Evolutionary conservation across 1,140 invertebrate genomes (phyloP).

Genomic region (Anadara kagoshimensis): DNA sequence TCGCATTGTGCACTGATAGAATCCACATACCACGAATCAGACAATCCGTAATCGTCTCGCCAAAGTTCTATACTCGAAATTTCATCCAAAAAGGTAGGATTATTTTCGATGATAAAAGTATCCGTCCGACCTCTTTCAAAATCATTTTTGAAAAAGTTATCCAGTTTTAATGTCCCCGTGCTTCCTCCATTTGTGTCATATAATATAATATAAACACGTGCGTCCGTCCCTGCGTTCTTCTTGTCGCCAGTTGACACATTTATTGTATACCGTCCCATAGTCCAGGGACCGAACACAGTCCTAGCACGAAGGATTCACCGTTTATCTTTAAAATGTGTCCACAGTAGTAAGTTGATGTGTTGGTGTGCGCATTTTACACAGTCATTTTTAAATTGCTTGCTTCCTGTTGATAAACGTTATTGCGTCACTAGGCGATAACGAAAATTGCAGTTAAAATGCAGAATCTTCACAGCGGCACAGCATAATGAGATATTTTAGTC

Average conservation of each 20-base stretch:
- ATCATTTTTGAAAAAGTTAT: constrained; percentile 71
- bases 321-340: too few species aligned
- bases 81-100: constrained; percentile 48
- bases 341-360: too few species aligned
- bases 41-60: constrained; percentile 70
- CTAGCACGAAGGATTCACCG: too few species aligned
- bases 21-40: constrained; percentile 73
- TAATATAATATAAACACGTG: constrained; percentile 56
- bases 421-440: too few species aligned
- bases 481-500: too few species aligned
- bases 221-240: constrained; percentile 49
- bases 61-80: constrained; percentile 69
- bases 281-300: too few species aligned
- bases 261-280: constrained; percentile 13
- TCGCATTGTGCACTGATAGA: constrained; percentile 68
- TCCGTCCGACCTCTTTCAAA: constrained; percentile 70
- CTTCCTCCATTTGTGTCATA: constrained; percentile 61
- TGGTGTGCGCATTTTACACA: too few species aligned
- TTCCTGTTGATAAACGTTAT: too few species aligned
- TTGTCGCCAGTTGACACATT: constrained; percentile 49
- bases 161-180: constrained; percentile 61
- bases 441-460: too few species aligned
- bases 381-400: too few species aligned
- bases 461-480: too few species aligned
- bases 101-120: constrained; percentile 56